Evolutionary conservation across 1,140 invertebrate species (phyloP), one percentile per base, ranked within the genome.

Genomic region (Galendromus occidentalis): DNA sequence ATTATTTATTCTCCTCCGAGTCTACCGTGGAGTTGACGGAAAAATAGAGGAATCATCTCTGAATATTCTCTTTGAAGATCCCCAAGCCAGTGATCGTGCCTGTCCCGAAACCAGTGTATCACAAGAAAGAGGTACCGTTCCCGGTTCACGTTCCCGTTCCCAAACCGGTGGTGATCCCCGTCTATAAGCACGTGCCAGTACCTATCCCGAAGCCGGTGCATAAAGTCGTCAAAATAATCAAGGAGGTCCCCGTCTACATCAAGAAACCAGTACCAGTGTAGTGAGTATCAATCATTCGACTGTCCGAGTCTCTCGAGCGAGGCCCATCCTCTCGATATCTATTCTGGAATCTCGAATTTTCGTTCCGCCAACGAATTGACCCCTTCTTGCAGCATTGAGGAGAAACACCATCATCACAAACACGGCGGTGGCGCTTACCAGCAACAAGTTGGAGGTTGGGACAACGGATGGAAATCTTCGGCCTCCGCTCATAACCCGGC

Each of bases 191-290:
- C 17, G 69, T 70, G 1, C 69, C 69, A 68, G 47, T 69, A 66
- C 59, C 70, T 59, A 44, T 70, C 65, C 67, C 66, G 68, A 33
- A 70, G 69, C 30, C 70, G 67, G 45, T 74, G 67, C 70, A 72
- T 69, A 65, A 74, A 71, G 66, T 74, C 70, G 66, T 70, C 71
- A 59, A 72, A 71, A 65, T 73, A 65, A 59, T 67, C 69, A 74
- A 68, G 67, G 73, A 73, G 30, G 63, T 65, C 30, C 64, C 64
- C 44, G 55, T 71, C 42, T 44, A 64, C 45, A 65, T 68, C 28
- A 64, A 68, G 44, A 69, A 68, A 39, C 68, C 66, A 17, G 66
- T 68, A 18, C 67, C 67, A 59, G 68, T 69, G 44, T 42, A 70
- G 68, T 68, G 64, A 69, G 69, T 68, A 18, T 44, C n/a, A n/a